Percentiles rank a stretch among this genome's conserved stretches.
These are phyloP conservation scores for Alligator sinensis DNA, from an alignment of 2,113 vertebrate species.

Conservation along the genomic window DNA sequence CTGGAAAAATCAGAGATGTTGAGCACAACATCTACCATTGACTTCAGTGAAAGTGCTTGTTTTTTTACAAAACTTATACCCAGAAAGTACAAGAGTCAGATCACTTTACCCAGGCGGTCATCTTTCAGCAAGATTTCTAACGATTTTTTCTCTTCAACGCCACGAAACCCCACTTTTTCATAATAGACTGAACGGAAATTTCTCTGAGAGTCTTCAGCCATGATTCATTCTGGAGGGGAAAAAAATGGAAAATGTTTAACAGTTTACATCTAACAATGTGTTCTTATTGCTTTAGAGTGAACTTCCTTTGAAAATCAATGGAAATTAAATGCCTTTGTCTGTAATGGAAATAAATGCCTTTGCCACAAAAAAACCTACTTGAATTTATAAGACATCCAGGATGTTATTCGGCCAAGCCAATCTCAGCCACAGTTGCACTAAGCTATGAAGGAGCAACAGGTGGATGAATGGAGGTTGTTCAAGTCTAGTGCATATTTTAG, in stretches of 20 bases:
- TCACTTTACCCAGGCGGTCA: slow-evolving; percentile 88
- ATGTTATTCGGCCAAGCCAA: background rate
- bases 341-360: background rate
- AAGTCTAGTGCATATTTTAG: accelerated
- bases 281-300: background rate
- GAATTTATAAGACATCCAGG: background rate
- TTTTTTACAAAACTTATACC: background rate
- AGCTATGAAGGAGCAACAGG: background rate
- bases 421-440: background rate
- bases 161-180: slow-evolving; percentile 97
- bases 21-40: background rate
- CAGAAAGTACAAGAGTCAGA: background rate
- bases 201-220: slow-evolving; percentile 96
- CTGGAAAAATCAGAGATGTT: background rate
- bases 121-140: slow-evolving; percentile 97
- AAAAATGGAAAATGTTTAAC: background rate
- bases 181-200: slow-evolving; percentile 98
- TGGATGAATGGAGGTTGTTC: background rate
- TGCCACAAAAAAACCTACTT: background rate
- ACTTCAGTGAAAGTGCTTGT: background rate
- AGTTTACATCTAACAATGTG: background rate
- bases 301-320: background rate
- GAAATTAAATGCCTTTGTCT: background rate
- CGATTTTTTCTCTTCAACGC: slow-evolving; percentile 98
- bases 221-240: slow-evolving; percentile 66